phyloP scores from a whole-genome alignment of 2,888 invertebrate genomes.

The Athetis lepigone region DNA sequence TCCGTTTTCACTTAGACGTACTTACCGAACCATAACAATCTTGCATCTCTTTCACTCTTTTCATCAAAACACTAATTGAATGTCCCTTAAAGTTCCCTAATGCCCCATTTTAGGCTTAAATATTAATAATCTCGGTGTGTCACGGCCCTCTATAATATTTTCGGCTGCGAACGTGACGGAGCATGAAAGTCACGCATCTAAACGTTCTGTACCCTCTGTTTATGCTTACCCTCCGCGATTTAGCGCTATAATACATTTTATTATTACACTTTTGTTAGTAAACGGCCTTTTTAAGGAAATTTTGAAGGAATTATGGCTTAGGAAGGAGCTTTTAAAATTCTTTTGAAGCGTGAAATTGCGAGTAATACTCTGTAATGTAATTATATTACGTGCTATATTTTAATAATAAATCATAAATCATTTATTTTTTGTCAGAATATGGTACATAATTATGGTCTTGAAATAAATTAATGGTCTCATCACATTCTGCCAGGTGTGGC shows the following conservation, averaged over 20 bases:
- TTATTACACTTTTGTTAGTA: slow-evolving; percentile 33
- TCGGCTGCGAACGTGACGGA: slow-evolving; percentile 65
- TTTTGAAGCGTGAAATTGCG: neutral
- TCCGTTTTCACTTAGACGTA: no score
- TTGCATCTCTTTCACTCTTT: neutral
- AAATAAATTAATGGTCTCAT: no score
- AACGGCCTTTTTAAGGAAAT: slow-evolving; percentile 30
- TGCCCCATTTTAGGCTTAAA: slow-evolving; percentile 40
- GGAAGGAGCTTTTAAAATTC: neutral
- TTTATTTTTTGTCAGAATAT: no score
- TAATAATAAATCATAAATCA: no score
- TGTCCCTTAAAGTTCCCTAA: slow-evolving; percentile 20
- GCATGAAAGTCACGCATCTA: slow-evolving; percentile 65
- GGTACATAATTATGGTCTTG: no score
- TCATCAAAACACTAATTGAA: neutral
- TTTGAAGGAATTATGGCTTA: neutral
- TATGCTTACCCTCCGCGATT: slow-evolving; percentile 53
- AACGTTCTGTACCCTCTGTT: slow-evolving; percentile 60
- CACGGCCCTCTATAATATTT: slow-evolving; percentile 49
- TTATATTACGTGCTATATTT: no score
- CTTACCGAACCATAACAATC: no score
- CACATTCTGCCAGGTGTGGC: no score
- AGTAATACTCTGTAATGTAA: no score
- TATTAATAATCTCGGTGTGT: slow-evolving; percentile 58
- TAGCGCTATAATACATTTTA: slow-evolving; percentile 55